Evolutionary conservation across 1,140 invertebrate genomes (phyloP).

Genomic region (Lamellibrachia luymesi): DNA sequence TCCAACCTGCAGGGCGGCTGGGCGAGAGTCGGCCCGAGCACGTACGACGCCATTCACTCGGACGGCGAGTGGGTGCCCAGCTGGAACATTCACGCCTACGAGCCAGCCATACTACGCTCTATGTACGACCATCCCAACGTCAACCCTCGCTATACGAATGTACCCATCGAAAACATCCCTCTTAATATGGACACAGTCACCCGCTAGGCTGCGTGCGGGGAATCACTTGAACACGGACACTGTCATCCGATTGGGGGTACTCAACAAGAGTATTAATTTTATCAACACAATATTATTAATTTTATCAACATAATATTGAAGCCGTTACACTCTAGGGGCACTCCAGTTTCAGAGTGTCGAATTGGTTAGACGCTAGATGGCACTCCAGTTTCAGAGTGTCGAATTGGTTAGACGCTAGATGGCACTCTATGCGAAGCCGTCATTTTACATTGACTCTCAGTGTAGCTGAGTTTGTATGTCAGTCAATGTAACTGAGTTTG

Average conservation of each 20-base stretch:
- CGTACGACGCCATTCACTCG: constrained; percentile 25
- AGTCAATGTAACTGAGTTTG: too few species aligned
- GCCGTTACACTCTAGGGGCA: background rate
- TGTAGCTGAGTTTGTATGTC: too few species aligned
- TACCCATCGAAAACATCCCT: constrained; percentile 22
- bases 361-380: background rate
- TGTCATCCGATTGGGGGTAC: background rate
- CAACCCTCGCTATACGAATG: constrained; percentile 22
- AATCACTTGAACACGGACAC: background rate
- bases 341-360: background rate
- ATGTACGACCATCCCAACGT: constrained; percentile 29
- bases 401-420: background rate
- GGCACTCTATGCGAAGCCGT: background rate
- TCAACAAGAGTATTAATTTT: too few species aligned
- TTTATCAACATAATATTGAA: background rate
- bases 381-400: background rate
- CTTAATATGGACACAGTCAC: constrained; percentile 15
- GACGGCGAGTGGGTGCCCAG: constrained; percentile 21
- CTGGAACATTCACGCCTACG: constrained; percentile 17
- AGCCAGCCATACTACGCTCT: constrained; percentile 22
- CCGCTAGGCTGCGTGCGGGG: background rate
- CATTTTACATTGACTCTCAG: background rate
- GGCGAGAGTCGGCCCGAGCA: constrained; percentile 26
- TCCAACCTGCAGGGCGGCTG: constrained; percentile 29
- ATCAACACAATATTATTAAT: background rate